phyloP scores from a whole-genome alignment of 2,888 invertebrate genomes.

The Odontocolon sp. region DNA sequence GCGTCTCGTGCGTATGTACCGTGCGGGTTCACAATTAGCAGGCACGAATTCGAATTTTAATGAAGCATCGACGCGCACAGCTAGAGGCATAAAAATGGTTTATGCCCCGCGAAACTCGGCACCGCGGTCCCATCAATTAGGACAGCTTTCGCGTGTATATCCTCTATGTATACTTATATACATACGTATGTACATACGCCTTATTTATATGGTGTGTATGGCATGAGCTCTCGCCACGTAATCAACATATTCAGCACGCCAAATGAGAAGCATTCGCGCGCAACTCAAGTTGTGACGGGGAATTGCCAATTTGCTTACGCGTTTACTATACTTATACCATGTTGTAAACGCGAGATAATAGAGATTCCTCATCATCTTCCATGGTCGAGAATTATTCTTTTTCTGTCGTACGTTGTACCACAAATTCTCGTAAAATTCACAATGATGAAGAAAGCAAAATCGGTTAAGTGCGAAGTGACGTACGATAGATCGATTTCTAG shows the following conservation, averaged over 20 bases:
- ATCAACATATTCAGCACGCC: conserved; percentile 71
- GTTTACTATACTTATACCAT: conserved; percentile 10
- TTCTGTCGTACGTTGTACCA: too few relatives aligned
- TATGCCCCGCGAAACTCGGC: conserved; percentile 75
- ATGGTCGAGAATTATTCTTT: too few relatives aligned
- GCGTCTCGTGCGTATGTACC: conserved; percentile 18
- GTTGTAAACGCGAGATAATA: conserved; percentile 5
- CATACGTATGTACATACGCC: conserved; percentile 24
- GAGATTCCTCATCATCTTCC: too few relatives aligned
- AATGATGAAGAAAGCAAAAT: not conserved
- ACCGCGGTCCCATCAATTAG: conserved; percentile 75
- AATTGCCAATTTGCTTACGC: conserved; percentile 61
- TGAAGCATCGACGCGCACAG: conserved; percentile 70
- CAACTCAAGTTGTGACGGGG: conserved; percentile 35
- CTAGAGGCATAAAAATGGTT: conserved; percentile 74
- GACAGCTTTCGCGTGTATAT: conserved; percentile 51
- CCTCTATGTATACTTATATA: not conserved
- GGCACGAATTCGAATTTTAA: conserved; percentile 70
- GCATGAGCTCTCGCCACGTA: conserved; percentile 65
- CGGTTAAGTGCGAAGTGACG: not conserved
- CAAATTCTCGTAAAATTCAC: not conserved
- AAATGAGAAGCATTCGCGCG: conserved; percentile 62
- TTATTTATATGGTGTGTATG: not conserved
- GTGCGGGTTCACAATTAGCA: conserved; percentile 45
- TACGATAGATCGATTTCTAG: conserved; percentile 3